A percentile compares a stretch with the other conserved stretches of the same genome.
Conservation (phyloP, 2,113 vertebrate species). For the Athene cunicularia region DNA sequence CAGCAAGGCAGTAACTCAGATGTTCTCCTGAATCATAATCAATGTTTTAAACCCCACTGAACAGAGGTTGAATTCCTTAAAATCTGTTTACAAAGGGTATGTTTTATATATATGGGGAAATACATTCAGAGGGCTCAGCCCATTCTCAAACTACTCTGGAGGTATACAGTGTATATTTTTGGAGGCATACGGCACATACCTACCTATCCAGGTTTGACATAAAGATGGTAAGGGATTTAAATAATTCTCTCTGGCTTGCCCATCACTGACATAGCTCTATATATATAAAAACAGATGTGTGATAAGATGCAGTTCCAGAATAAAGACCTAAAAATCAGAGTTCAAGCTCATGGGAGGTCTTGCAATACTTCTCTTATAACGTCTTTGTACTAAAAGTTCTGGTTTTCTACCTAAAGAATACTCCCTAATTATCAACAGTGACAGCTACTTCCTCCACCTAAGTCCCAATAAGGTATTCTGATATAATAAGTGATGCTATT, state of each 20-base stretch:
- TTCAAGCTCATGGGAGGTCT: not conserved
- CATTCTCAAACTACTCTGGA: not conserved
- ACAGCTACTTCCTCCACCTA: not conserved
- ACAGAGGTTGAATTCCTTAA: not conserved
- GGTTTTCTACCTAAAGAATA: not conserved
- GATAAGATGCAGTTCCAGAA: not conserved
- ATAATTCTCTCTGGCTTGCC: not conserved
- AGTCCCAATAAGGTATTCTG: not conserved
- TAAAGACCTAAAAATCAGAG: not conserved
- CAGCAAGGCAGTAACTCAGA: not conserved
- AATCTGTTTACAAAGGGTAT: not conserved
- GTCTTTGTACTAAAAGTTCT: not conserved
- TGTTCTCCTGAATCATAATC: not conserved
- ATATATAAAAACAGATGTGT: not conserved
- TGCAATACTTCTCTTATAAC: not conserved
- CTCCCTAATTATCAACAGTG: not conserved
- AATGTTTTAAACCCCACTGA: not conserved
- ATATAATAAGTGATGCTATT: not conserved
- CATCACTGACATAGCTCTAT: not conserved
- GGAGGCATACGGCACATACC: not conserved
- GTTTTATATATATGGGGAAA: not conserved
- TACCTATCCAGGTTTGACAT: not conserved
- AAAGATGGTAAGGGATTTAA: not conserved
- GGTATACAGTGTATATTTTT: not conserved
- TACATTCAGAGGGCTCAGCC: not conserved